Evolutionary conservation across 1,140 invertebrate species (phyloP).

Genomic region (Drusus annulatus): DNA sequence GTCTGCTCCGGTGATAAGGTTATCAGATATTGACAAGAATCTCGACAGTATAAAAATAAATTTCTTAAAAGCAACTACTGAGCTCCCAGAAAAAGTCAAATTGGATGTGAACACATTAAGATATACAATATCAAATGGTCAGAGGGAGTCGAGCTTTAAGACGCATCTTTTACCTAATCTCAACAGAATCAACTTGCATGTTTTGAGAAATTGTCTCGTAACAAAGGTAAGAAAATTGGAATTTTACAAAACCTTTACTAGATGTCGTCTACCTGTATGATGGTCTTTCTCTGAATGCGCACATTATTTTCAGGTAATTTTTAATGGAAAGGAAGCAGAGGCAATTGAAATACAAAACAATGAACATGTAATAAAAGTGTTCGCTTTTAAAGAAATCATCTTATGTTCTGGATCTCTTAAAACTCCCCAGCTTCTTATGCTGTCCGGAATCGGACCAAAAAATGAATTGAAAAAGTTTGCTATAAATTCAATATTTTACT

Average conservation of each 20-base stretch:
- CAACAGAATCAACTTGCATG: conserved; percentile 78
- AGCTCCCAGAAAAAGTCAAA: conserved; percentile 60
- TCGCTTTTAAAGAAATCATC: conserved; percentile 78
- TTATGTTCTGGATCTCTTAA: conserved; percentile 80
- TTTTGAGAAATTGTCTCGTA: conserved; percentile 79
- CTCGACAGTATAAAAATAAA: conserved; percentile 66
- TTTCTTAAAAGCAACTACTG: conserved; percentile 66
- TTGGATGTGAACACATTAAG: conserved; percentile 59
- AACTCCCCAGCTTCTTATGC: conserved; percentile 80
- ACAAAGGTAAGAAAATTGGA: conserved; percentile 49
- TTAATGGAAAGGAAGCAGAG: conserved; percentile 60
- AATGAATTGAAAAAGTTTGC: conserved; percentile 68
- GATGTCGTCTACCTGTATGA: too few relatives aligned
- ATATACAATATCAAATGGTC: conserved; percentile 72
- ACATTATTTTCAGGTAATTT: conserved; percentile 59
- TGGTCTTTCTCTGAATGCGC: too few relatives aligned
- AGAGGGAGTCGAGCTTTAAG: conserved; percentile 78
- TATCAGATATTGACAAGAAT: conserved; percentile 45
- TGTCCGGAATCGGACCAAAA: conserved; percentile 78
- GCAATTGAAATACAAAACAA: conserved; percentile 70
- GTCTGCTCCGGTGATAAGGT: conserved; percentile 28
- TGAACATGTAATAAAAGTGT: conserved; percentile 66
- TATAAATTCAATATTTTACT: conserved; percentile 70
- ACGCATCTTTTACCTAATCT: conserved; percentile 79
- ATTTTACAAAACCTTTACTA: too few relatives aligned